A percentile compares a stretch with the other conserved stretches of the same genome.
Evolutionary conservation across 1,140 invertebrate species (phyloP).

Genomic region (Aphelinus atriplicis): DNA sequence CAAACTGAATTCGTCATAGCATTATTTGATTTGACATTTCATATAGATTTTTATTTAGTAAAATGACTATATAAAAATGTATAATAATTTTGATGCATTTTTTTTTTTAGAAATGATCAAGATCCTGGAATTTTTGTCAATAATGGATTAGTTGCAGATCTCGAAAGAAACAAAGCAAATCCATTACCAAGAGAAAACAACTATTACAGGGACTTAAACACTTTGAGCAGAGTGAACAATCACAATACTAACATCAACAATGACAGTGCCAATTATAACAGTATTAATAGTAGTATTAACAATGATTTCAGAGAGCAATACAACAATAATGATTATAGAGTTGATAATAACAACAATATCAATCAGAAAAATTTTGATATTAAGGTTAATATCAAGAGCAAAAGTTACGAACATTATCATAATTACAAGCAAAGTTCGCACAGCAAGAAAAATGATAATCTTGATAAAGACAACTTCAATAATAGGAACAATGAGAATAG

Average conservation of each 20-base stretch:
- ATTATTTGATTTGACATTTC: no score
- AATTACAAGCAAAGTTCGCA: not conserved
- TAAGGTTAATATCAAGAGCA: no score
- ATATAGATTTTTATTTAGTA: no score
- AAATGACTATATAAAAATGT: no score
- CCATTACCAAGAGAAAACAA: slow-evolving; percentile 15
- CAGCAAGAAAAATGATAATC: not conserved
- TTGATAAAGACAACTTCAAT: not conserved
- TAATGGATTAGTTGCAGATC: slow-evolving; percentile 18
- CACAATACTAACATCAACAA: not conserved
- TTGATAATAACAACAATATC: not conserved
- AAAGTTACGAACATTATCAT: no score
- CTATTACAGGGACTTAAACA: not conserved
- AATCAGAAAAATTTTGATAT: not conserved
- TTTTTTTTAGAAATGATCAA: slow-evolving; percentile 28
- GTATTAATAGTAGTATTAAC: not conserved
- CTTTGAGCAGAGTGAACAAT: not conserved
- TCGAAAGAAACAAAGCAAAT: not conserved
- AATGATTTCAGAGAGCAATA: not conserved
- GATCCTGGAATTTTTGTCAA: slow-evolving; percentile 20
- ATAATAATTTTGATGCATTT: no score
- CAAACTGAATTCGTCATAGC: no score
- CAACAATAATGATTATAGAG: not conserved
- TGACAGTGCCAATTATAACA: not conserved
- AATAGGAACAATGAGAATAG: not conserved